Conservation (phyloP, 2,888 invertebrate species). For the Dione vanillae region DNA sequence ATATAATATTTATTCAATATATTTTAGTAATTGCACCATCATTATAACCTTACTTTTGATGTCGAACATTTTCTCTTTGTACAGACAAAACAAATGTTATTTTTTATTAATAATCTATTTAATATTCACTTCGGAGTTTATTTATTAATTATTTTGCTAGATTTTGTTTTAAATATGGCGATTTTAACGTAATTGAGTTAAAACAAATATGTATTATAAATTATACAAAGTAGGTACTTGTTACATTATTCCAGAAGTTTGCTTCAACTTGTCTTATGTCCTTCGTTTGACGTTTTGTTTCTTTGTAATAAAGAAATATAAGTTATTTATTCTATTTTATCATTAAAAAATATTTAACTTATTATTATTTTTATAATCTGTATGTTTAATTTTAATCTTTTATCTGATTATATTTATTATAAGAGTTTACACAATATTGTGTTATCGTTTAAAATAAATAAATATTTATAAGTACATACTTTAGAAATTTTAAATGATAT, state of each 20-base stretch:
- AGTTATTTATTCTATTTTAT: not conserved
- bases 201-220: not conserved
- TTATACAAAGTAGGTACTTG: conserved; percentile 2
- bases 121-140: not conserved
- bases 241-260: conserved; percentile 5
- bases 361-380: no score
- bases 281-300: not conserved
- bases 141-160: not conserved
- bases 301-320: not conserved
- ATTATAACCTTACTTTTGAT: conserved; percentile 67
- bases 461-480: no score
- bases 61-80: conserved; percentile 26
- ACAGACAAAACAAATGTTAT: not conserved
- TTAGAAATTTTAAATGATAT: no score
- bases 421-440: no score
- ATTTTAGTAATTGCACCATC: conserved; percentile 60
- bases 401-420: no score
- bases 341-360: not conserved
- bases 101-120: not conserved
- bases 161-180: not conserved
- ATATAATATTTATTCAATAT: conserved; percentile 12
- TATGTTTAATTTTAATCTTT: no score
- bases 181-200: not conserved
- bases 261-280: conserved; percentile 1
- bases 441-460: no score